A percentile compares a stretch with the other conserved stretches of the same genome.
Evolutionary conservation across 2,797 vertebrate genomes (phyloP).

Genomic region (Vultur gryphus): DNA sequence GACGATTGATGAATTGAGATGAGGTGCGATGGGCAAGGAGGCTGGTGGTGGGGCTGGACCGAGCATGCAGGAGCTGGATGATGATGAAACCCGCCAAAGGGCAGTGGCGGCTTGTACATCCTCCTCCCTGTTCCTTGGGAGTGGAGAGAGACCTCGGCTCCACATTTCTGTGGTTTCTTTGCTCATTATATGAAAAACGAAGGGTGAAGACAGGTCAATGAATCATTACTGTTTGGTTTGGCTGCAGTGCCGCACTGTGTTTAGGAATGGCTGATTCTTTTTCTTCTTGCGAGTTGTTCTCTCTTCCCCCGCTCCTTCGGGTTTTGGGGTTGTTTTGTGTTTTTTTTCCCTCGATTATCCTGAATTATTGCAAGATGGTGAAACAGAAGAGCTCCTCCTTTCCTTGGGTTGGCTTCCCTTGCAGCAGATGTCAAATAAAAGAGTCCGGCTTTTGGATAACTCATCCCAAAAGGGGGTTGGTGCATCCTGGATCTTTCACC

Average conservation of each 20-base stretch:
- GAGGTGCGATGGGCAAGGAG: neutral
- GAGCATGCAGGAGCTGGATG: neutral
- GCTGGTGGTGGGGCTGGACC: neutral
- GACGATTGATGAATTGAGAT: neutral
- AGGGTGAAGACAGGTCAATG: conserved; percentile 69
- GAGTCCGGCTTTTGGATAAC: conserved; percentile 1
- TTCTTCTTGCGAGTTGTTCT: conserved; percentile 27
- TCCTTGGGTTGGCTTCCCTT: conserved; percentile 11
- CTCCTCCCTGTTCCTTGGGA: neutral
- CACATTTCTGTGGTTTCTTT: conserved; percentile 57
- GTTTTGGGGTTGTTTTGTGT: conserved; percentile 42
- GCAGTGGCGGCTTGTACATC: neutral
- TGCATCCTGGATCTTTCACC: neutral
- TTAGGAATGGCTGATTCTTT: conserved; percentile 50
- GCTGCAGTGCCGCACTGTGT: neutral
- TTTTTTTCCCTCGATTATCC: neutral
- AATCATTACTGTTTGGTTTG: conserved; percentile 70
- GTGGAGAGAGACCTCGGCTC: neutral
- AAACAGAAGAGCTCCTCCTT: conserved; percentile 32
- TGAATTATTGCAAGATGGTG: conserved; percentile 70
- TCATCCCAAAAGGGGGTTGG: neutral
- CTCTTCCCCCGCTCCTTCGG: neutral
- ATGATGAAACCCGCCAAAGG: neutral
- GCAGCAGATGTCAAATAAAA: conserved; percentile 62
- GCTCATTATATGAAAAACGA: conserved; percentile 60